Conservation (phyloP, 92 coral and sea anemone genomes). For the Montipora capitata region DNA sequence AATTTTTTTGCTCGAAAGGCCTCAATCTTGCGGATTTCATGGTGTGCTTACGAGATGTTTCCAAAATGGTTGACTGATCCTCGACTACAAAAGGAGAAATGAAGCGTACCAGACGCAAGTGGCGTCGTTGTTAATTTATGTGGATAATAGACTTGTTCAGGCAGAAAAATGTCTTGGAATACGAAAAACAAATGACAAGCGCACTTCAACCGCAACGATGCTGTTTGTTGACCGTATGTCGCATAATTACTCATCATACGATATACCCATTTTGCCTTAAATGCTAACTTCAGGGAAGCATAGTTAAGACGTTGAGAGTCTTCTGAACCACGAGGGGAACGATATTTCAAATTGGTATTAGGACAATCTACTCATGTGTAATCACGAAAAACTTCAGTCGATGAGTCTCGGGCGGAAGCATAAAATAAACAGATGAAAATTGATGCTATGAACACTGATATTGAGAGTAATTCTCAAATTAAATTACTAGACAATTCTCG, state of each 20-base stretch:
- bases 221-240: neutral
- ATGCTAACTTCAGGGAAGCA: neutral
- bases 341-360: no score
- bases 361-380: no score
- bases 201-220: neutral
- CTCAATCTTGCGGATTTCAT: constrained; percentile 1
- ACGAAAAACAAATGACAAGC: neutral
- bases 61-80: neutral
- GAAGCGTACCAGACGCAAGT: neutral
- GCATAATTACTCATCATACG: no score
- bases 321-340: no score
- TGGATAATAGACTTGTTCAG: neutral
- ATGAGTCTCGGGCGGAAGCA: no score
- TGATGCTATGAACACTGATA: no score
- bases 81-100: neutral
- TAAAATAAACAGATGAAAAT: no score
- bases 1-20: neutral
- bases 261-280: neutral
- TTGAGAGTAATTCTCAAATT: no score
- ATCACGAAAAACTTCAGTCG: no score
- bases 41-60: neutral
- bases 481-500: no score
- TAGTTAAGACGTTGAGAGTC: no score
- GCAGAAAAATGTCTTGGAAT: neutral
- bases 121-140: constrained; percentile 5